A percentile compares a stretch with the other conserved stretches of the same genome.
These are phyloP conservation scores for Urosaurus nigricauda DNA, from an alignment of 2,797 vertebrate species.

Conservation along the genomic window DNA sequence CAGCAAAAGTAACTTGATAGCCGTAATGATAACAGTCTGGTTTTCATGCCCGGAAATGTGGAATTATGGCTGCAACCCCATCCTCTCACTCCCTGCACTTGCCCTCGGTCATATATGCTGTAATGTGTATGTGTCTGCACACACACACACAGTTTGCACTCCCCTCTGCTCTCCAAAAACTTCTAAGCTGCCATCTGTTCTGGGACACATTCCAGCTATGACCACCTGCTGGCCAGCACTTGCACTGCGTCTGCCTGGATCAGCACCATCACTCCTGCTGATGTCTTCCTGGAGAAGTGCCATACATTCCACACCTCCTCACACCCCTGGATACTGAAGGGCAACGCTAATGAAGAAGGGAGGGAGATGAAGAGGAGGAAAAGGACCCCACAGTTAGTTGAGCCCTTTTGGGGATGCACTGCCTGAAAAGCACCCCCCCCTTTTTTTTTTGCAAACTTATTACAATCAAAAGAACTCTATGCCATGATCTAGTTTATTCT, in stretches of 20 bases:
- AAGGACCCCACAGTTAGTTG: background rate
- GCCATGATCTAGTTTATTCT: background rate
- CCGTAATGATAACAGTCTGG: conserved; percentile 43
- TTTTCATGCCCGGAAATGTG: conserved; percentile 48
- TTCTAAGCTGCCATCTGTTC: conserved; percentile 39
- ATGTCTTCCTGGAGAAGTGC: background rate
- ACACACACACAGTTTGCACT: background rate
- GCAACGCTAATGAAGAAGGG: conserved; percentile 6
- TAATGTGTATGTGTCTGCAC: no score
- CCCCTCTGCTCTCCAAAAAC: background rate
- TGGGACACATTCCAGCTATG: conserved; percentile 30
- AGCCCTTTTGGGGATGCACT: background rate
- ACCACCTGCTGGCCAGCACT: conserved; percentile 39
- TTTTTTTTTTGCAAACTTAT: background rate
- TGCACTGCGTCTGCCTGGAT: conserved; percentile 29
- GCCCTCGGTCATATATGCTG: conserved; percentile 14
- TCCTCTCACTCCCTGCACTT: conserved; percentile 19
- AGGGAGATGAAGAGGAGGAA: background rate
- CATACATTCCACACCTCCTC: conserved; percentile 8
- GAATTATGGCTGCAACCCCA: conserved; percentile 34
- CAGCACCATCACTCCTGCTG: conserved; percentile 18
- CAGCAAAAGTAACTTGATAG: conserved; percentile 36
- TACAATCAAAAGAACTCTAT: background rate
- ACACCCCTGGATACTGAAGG: background rate
- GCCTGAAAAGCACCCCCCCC: background rate